Base-by-base conservation (phyloP, 2,113 vertebrate genomes). In the Osmerus mordax region DNA sequence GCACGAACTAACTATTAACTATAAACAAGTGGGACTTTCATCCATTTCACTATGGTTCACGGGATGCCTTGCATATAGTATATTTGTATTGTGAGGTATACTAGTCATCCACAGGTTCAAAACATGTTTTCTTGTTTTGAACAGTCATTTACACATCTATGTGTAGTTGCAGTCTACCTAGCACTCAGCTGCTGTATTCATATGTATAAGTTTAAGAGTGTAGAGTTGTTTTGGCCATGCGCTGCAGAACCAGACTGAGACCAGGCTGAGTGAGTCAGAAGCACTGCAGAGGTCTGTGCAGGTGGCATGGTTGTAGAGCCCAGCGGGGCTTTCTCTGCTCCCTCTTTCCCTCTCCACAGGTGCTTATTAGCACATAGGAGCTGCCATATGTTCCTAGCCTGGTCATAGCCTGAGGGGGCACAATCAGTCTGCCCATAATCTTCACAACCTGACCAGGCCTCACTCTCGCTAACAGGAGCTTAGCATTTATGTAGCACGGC, bases 321-420 rank as follows among this genome's bases (percentile, higher is more conserved):
- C 85, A 72, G 81, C 87, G 82, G 87, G 86, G 84, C 36, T 83
- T 85, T 80, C 81, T 84, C 78, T 77, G 75, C 73, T 63, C 82
- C 72, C 74, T 60, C 73, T 69, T 76, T 72, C 80, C 81, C 72
- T 88, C 84, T 90, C 88, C 90, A 91, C 90, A 92, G 91, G 91
- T 91, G 89, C 89, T 91, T 91, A 93, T 92, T 92, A 92, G 89
- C 92, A 92, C 91, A 92, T 90, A 89, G 87, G 85, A 91, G 87
- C 87, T 91, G 87, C 90, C 91, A 92, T 91, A 93, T 92, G 91
- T 91, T 92, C 86, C 78, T 81, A 80, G 77, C 84, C 73, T 71
- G 77, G 87, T 78, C 84, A 69, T 71, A 71, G 88, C 90, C 91
- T 21, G 78, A 87, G 89, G 92, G 87, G 77, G 81, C 86, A 82